phyloP scores from a whole-genome alignment of 2,797 vertebrate genomes.

The Mycteria americana region DNA sequence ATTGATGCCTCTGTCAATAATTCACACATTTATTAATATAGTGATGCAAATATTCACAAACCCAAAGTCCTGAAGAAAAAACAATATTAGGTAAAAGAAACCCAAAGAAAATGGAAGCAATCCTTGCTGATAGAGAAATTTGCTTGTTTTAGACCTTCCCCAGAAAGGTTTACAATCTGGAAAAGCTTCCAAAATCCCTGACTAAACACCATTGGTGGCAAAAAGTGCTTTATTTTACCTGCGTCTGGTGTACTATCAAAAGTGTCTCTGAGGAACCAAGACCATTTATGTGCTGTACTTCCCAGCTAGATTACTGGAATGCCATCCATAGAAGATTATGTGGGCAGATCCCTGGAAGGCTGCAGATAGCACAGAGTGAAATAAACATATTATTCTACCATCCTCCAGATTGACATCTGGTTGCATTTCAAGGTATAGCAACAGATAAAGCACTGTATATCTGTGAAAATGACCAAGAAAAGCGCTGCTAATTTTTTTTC shows the following conservation, averaged over 20 bases:
- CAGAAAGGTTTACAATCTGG: neutral
- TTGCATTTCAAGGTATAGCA: neutral
- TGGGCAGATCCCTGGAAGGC: neutral
- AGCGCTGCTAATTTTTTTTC: neutral
- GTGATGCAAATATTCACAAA: neutral
- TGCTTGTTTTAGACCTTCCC: neutral
- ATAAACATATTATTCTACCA: neutral
- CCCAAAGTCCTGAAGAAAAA: neutral
- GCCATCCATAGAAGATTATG: neutral
- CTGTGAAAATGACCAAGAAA: neutral
- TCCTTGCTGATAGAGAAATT: neutral
- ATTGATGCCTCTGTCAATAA: neutral
- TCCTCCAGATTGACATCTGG: neutral
- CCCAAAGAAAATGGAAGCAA: neutral
- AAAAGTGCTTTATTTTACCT: neutral
- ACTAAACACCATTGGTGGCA: neutral
- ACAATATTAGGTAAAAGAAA: neutral
- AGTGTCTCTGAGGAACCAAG: neutral
- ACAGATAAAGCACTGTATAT: neutral
- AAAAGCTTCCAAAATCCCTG: neutral
- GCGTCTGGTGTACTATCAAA: neutral
- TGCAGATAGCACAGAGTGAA: neutral
- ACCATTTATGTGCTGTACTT: neutral
- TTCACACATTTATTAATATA: neutral
- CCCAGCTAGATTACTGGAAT: neutral